Evolutionary conservation across 2,797 vertebrate species (phyloP).

Genomic region (Trachurus trachurus): DNA sequence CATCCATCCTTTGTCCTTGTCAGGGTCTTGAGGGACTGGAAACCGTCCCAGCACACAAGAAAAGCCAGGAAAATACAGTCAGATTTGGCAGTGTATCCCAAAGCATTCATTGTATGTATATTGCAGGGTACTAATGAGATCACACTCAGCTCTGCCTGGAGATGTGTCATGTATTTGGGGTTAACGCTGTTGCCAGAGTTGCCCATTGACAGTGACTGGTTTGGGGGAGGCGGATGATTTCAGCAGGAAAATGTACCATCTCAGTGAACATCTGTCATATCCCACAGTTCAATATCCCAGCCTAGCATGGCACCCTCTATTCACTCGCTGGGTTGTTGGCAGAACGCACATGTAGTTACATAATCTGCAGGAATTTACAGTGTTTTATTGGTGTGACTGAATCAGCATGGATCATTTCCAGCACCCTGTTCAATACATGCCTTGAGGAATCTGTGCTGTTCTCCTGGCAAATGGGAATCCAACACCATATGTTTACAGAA

Average conservation of each 20-base stretch:
- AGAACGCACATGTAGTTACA: background rate
- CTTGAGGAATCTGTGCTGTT: constrained; percentile 6
- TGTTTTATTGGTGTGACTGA: background rate
- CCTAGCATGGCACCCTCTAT: background rate
- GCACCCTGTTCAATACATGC: background rate
- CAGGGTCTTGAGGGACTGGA: constrained; percentile 18
- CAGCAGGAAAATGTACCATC: background rate
- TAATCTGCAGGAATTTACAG: background rate
- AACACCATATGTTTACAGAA: background rate
- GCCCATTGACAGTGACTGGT: constrained; percentile 8
- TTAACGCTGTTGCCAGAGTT: constrained; percentile 23
- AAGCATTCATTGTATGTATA: constrained; percentile 9
- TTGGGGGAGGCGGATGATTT: background rate
- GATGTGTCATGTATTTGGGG: constrained; percentile 8
- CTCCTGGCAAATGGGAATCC: background rate
- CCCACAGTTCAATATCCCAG: background rate
- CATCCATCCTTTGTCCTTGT: constrained; percentile 16
- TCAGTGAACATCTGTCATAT: constrained; percentile 1
- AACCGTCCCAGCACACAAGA: constrained; percentile 13
- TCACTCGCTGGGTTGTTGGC: background rate
- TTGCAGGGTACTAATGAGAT: constrained; percentile 39
- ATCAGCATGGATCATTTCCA: background rate
- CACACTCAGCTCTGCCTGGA: constrained; percentile 19
- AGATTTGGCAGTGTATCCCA: constrained; percentile 7
- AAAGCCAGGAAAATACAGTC: constrained; percentile 19